A percentile compares a stretch with the other conserved stretches of the same genome.
These are phyloP conservation scores for Nysson spinosus DNA, from an alignment of 2,888 invertebrate genomes.

Conservation along the genomic window DNA sequence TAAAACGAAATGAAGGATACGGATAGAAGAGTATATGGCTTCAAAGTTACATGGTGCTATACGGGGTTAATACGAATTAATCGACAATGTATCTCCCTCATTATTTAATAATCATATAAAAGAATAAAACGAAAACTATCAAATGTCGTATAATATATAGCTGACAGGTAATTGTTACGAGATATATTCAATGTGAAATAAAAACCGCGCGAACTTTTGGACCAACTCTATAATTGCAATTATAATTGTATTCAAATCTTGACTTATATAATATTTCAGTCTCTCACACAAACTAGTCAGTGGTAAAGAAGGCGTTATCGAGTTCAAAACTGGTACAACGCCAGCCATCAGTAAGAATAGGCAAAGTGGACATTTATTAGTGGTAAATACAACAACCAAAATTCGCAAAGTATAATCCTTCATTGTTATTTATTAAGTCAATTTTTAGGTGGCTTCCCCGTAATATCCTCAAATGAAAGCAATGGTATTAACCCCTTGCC, in stretches of 20 bases:
- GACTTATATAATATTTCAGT: constrained; percentile 77
- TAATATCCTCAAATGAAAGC: constrained; percentile 39
- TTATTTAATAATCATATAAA: no score
- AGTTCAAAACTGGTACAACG: constrained; percentile 86
- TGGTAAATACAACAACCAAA: constrained; percentile 79
- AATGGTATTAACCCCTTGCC: constrained; percentile 9
- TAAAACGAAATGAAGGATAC: no score
- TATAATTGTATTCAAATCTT: neutral
- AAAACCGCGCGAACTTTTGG: no score
- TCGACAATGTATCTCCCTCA: no score
- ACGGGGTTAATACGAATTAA: no score
- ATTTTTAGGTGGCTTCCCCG: constrained; percentile 68
- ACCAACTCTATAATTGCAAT: neutral
- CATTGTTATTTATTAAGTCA: neutral
- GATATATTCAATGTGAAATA: no score
- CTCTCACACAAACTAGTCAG: constrained; percentile 90
- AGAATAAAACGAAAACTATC: no score
- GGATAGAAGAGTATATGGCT: no score
- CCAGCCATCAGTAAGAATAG: constrained; percentile 88
- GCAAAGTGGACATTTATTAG: constrained; percentile 90
- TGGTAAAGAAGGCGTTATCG: constrained; percentile 92
- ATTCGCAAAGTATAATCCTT: neutral
- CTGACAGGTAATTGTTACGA: no score
- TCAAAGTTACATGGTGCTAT: no score
- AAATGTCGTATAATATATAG: no score